Evolutionary conservation across 2,797 vertebrate species (phyloP).

Genomic region (Gallinago stenura): DNA sequence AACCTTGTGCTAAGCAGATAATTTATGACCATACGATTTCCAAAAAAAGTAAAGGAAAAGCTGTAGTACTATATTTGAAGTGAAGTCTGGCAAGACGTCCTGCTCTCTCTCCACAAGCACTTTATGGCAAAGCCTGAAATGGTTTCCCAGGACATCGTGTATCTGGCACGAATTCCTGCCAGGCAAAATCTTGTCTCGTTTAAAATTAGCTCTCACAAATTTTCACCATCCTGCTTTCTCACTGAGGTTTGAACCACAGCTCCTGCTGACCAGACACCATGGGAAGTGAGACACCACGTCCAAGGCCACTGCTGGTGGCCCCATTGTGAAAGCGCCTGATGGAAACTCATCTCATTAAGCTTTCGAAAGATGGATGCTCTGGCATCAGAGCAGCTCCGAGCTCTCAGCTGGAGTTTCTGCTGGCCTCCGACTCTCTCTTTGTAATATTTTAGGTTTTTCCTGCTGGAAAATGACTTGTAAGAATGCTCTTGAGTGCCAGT

Average conservation of each 20-base stretch:
- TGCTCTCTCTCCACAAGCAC: background rate
- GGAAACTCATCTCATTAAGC: conserved; percentile 62
- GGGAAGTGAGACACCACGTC: conserved; percentile 2
- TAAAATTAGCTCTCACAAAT: conserved; percentile 68
- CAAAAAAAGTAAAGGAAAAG: conserved; percentile 31
- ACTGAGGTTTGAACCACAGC: conserved; percentile 23
- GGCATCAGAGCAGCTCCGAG: conserved; percentile 30
- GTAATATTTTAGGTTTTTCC: conserved; percentile 55
- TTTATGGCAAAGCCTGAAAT: conserved; percentile 46
- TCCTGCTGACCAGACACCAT: conserved; percentile 33
- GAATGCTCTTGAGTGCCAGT: conserved; percentile 55
- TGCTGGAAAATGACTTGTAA: conserved; percentile 67
- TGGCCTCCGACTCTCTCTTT: conserved; percentile 36
- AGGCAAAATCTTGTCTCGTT: conserved; percentile 52
- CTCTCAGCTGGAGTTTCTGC: conserved; percentile 65
- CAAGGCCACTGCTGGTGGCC: conserved; percentile 58
- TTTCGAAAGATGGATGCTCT: conserved; percentile 57
- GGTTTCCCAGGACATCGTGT: background rate
- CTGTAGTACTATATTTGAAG: conserved; percentile 10
- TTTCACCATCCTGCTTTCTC: conserved; percentile 57
- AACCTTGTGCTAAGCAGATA: conserved; percentile 34
- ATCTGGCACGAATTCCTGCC: conserved; percentile 48
- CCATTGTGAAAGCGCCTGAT: conserved; percentile 14
- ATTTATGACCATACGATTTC: conserved; percentile 12
- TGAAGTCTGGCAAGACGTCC: background rate